These are phyloP conservation scores for Anoplophora glabripennis DNA, from an alignment of 1,140 invertebrate genomes.

Conservation along the genomic window DNA sequence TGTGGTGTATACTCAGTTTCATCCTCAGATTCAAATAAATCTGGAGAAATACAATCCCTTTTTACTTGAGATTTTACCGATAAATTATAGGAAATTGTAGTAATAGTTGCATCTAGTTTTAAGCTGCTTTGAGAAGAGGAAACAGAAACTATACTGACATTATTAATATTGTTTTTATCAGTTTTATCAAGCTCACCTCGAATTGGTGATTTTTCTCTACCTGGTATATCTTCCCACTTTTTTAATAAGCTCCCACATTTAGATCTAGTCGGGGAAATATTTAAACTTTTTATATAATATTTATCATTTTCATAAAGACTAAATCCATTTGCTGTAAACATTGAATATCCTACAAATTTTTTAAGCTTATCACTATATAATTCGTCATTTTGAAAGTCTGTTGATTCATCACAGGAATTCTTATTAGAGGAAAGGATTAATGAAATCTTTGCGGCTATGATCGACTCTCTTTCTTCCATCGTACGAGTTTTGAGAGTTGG, in stretches of 20 bases:
- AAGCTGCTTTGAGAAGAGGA: too few relatives aligned
- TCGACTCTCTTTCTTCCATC: constrained; percentile 33
- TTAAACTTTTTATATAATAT: constrained; percentile 30
- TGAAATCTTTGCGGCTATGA: constrained; percentile 39
- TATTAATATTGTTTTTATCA: too few relatives aligned
- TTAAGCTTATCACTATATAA: too few relatives aligned
- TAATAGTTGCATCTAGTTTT: too few relatives aligned
- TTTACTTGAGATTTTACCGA: neutral
- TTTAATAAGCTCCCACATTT: constrained; percentile 39
- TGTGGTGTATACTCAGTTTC: constrained; percentile 12
- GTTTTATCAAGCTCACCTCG: neutral
- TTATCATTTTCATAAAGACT: constrained; percentile 1
- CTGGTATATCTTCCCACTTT: constrained; percentile 41
- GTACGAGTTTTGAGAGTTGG: constrained; percentile 35
- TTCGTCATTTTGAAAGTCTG: too few relatives aligned
- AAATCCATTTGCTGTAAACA: too few relatives aligned
- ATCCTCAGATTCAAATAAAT: constrained; percentile 51
- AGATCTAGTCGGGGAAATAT: constrained; percentile 16
- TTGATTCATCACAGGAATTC: too few relatives aligned
- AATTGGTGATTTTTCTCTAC: constrained; percentile 36
- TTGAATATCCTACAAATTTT: too few relatives aligned
- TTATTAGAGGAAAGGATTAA: constrained; percentile 25
- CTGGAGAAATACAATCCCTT: constrained; percentile 49
- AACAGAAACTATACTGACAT: too few relatives aligned
- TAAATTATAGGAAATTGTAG: neutral